phyloP scores from a whole-genome alignment of 2,888 invertebrate genomes.

The Aelia acuminata region DNA sequence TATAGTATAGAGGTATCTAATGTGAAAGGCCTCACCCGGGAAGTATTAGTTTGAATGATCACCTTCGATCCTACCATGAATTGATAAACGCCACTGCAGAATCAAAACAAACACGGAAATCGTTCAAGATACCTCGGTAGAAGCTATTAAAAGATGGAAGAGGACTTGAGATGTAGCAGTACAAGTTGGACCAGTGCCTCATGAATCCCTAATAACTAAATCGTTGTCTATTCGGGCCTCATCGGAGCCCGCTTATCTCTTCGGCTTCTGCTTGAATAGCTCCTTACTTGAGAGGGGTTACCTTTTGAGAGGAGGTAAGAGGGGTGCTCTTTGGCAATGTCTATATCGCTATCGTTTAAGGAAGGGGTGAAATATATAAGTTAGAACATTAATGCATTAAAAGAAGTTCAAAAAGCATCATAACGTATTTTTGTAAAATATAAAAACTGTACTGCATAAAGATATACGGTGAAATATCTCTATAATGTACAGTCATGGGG shows the following conservation, averaged over 20 bases:
- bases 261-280: neutral
- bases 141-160: neutral
- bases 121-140: neutral
- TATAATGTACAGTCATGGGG: too few relatives aligned
- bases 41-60: too few relatives aligned
- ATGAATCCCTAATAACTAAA: slow-evolving; percentile 33
- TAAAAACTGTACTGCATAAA: too few relatives aligned
- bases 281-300: neutral
- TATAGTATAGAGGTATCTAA: too few relatives aligned
- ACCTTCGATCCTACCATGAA: too few relatives aligned
- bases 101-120: neutral
- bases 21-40: too few relatives aligned
- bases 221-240: neutral
- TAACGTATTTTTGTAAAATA: too few relatives aligned
- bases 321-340: neutral
- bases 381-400: neutral
- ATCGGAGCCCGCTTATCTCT: neutral
- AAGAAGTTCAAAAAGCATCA: neutral
- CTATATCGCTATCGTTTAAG: neutral
- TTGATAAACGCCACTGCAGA: too few relatives aligned
- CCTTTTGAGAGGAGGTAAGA: neutral
- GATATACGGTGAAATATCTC: too few relatives aligned
- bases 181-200: neutral
- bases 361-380: neutral
- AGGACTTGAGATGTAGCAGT: neutral